Conservation (phyloP, 2,113 vertebrate genomes). For the Otolemur garnettii region DNA sequence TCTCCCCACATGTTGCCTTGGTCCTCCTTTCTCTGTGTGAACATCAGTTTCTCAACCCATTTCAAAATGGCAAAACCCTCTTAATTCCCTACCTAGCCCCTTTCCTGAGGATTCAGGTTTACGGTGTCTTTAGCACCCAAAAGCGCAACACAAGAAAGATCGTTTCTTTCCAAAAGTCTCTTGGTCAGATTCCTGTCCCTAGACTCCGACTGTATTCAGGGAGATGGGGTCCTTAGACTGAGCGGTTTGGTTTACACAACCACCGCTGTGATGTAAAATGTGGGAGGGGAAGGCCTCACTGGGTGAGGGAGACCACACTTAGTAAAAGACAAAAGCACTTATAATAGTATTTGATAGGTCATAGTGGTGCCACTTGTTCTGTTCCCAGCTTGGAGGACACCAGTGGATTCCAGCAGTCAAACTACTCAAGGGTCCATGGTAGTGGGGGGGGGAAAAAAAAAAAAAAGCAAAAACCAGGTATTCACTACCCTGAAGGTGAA, state of each 20-base stretch:
- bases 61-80: background rate
- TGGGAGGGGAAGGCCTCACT: background rate
- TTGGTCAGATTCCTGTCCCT: background rate
- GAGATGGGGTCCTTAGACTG: background rate
- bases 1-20: background rate
- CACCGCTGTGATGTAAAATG: background rate
- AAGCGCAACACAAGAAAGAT: background rate
- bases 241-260: background rate
- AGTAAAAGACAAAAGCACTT: background rate
- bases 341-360: background rate
- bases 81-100: accelerated
- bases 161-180: background rate
- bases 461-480: background rate
- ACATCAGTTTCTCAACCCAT: background rate
- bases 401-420: background rate
- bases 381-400: background rate
- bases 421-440: background rate
- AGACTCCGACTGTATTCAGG: background rate
- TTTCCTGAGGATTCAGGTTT: background rate
- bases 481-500: background rate
- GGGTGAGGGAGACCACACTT: background rate
- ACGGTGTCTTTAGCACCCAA: background rate
- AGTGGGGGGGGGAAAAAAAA: background rate
- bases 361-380: background rate
- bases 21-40: background rate